Evolutionary conservation across 2,113 vertebrate species (phyloP), one percentile per base, ranked within the genome.

Genomic region (Sarotherodon lohbergeri): DNA sequence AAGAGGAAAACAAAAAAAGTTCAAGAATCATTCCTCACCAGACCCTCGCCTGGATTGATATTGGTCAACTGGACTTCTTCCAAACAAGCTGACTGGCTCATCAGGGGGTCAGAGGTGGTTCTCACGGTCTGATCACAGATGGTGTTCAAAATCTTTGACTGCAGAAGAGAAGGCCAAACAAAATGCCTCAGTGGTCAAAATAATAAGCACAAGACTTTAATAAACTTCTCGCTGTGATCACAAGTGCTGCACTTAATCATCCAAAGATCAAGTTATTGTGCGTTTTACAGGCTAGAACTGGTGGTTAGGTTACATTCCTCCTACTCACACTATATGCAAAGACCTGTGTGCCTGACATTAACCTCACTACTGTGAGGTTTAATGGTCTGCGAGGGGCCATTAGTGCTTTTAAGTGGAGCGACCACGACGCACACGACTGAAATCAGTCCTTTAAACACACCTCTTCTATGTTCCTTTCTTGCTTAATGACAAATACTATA

Each of bases 101-200:
- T 97, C 41, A 99, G 89, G 4, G 98, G 98, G 89, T 99, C 98
- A 3, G 97, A 97, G 46, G 98, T 96, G 17, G 97, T 98, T 82
- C 96, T 97, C 91, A 98, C 97, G 2, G 97, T 99, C 93, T 98
- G 98, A 92, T 99, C 98, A 16, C 99, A 99, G 95, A 99, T 99
- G 87, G 95, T 96, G 95, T 98, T 99, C 93, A 99, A 95, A 94
- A 98, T 96, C 92, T 97, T 98, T 24, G 98, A 98, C 99, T 99
- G 91, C 34, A 90, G 91, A 82, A 9, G 9, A 63, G 59, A 84
- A 85, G 4, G 14, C 4, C 80, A 43, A 90, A 3, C 14, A 63
- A 89, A 89, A 83, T 19, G 29, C 36, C 46, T 7, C 24, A 32
- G 43, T 61, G 17, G 86, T 27, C 22, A 12, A 81, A 85, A 46